Conservation (phyloP, 2,888 invertebrate genomes). For the Tetragonisca angustula region DNA sequence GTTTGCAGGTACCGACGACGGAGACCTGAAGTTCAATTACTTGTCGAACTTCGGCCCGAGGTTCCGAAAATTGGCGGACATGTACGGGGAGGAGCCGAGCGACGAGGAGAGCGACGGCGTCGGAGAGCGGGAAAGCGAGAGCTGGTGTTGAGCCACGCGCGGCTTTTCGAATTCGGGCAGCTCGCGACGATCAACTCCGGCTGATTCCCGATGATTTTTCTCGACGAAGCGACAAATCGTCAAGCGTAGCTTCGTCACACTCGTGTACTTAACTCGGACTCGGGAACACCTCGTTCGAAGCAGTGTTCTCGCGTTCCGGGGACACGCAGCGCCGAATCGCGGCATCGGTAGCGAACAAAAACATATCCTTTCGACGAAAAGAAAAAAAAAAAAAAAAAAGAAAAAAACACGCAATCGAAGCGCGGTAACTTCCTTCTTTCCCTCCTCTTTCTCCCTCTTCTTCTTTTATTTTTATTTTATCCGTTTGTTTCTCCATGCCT, state of each 20-base stretch:
- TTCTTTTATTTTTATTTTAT: neutral
- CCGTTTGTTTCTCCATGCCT: neutral
- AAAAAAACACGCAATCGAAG: neutral
- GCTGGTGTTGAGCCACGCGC: conserved; percentile 89
- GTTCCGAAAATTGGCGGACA: conserved; percentile 96
- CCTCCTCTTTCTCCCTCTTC: too few relatives aligned
- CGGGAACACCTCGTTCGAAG: neutral
- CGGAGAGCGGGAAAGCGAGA: conserved; percentile 88
- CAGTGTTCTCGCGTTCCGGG: neutral
- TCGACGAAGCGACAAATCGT: conserved; percentile 17
- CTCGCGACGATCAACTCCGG: neutral
- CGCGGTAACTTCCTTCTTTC: neutral
- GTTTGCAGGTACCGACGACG: conserved; percentile 91
- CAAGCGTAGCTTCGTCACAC: conserved; percentile 33
- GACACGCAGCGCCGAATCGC: neutral
- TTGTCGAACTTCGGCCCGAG: conserved; percentile 97
- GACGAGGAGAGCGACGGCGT: conserved; percentile 92
- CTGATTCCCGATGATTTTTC: conserved; percentile 12
- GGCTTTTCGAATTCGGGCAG: conserved; percentile 6
- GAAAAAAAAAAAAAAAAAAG: too few relatives aligned
- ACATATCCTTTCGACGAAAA: neutral
- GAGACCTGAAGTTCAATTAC: conserved; percentile 97
- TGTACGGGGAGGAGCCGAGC: conserved; percentile 96
- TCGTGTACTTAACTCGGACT: conserved; percentile 69
- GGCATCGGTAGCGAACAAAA: too few relatives aligned